phyloP scores from a whole-genome alignment of 2,888 invertebrate genomes.

The Nemotelus nigrinus region DNA sequence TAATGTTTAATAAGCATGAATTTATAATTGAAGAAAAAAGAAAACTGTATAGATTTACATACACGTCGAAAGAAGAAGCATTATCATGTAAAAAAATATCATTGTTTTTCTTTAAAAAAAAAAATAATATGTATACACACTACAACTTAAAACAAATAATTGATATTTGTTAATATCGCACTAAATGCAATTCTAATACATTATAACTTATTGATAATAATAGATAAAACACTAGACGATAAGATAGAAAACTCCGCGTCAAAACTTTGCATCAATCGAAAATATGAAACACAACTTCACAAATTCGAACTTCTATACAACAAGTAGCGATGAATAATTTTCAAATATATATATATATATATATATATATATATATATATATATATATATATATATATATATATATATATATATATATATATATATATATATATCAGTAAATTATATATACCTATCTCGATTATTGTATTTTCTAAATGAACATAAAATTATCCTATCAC shows the following conservation, averaged over 20 bases:
- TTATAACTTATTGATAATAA: background rate
- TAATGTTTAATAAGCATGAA: conserved; percentile 28
- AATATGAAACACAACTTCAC: too few species aligned
- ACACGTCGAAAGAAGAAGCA: background rate
- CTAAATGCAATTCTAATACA: background rate
- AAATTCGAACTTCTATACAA: too few species aligned
- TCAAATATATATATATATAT: too few species aligned
- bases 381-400: too few species aligned
- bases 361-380: too few species aligned
- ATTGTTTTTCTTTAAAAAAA: background rate
- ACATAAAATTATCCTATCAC: too few species aligned
- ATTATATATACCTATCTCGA: too few species aligned
- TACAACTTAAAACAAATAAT: background rate
- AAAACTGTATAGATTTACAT: conserved; percentile 7
- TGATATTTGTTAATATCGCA: background rate
- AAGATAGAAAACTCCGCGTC: background rate
- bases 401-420: too few species aligned
- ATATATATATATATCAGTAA: too few species aligned
- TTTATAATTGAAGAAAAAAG: conserved; percentile 11
- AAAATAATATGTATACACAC: background rate
- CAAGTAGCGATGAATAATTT: too few species aligned
- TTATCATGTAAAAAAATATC: background rate
- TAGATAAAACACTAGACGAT: background rate
- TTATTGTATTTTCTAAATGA: too few species aligned
- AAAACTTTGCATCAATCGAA: background rate